A percentile compares a stretch with the other conserved stretches of the same genome.
phyloP scores from a whole-genome alignment of 2,797 vertebrate genomes.

The Ctenopoma kingsleyae region DNA sequence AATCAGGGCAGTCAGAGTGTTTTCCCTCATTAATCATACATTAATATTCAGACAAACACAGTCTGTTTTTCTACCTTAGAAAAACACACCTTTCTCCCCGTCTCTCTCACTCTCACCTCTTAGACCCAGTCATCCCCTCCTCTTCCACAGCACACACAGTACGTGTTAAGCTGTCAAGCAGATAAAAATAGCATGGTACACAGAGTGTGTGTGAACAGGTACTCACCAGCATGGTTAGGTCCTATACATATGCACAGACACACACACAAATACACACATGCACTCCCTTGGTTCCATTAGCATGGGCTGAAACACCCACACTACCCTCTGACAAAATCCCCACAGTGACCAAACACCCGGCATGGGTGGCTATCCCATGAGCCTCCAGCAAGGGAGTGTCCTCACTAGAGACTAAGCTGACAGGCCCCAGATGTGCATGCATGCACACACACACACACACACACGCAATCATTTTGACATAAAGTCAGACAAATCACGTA shows the following conservation, averaged over 20 bases:
- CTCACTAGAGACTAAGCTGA: conserved; percentile 61
- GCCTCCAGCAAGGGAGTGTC: conserved; percentile 66
- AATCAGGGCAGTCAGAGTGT: conserved; percentile 74
- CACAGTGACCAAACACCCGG: conserved; percentile 56
- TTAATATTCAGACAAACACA: conserved; percentile 83
- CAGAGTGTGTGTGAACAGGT: conserved; percentile 66
- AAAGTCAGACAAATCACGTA: conserved; percentile 47
- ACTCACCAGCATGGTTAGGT: conserved; percentile 72
- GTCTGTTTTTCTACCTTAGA: conserved; percentile 78
- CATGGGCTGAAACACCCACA: conserved; percentile 47
- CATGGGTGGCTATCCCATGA: conserved; percentile 72
- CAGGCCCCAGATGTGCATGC: conserved; percentile 73
- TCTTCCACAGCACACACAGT: conserved; percentile 45
- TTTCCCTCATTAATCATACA: conserved; percentile 84
- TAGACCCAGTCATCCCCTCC: conserved; percentile 32
- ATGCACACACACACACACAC: conserved; percentile 48
- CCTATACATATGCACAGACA: conserved; percentile 34
- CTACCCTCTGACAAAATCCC: conserved; percentile 49
- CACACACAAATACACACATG: conserved; percentile 21
- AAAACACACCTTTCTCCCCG: conserved; percentile 66
- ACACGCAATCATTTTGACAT: conserved; percentile 42
- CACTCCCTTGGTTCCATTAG: conserved; percentile 48
- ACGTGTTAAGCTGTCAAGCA: conserved; percentile 71
- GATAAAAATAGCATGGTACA: conserved; percentile 72
- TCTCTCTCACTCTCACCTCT: conserved; percentile 50